Conservation (phyloP, 2,888 invertebrate genomes). For the Lucinisca nassula region DNA sequence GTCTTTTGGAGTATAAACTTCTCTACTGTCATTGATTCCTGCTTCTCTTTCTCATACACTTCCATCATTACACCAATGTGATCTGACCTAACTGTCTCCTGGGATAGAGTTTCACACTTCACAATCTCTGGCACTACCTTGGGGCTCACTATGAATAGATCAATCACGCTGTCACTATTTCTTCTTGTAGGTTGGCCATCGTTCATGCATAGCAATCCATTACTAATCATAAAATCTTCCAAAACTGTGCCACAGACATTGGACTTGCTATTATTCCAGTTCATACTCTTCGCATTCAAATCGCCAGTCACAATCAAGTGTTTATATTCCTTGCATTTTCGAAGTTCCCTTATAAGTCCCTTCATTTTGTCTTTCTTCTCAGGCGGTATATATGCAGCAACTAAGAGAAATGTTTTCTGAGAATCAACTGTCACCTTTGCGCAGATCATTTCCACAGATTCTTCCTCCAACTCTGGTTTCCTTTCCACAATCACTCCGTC, state of each 20-base stretch:
- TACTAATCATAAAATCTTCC: neutral
- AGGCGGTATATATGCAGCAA: neutral
- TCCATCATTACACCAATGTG: neutral
- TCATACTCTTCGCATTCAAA: neutral
- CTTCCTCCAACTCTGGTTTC: neutral
- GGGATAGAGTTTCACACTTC: neutral
- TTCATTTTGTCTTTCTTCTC: neutral
- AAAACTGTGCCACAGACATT: neutral
- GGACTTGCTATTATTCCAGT: neutral
- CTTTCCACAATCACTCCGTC: neutral
- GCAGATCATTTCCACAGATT: neutral
- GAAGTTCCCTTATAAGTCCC: neutral
- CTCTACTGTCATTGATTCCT: neutral
- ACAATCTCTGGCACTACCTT: neutral
- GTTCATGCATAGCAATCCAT: neutral
- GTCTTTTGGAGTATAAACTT: neutral
- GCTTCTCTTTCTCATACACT: neutral
- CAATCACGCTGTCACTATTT: conserved; percentile 6
- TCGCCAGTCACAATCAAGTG: neutral
- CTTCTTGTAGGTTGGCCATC: conserved; percentile 15
- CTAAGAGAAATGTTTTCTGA: neutral
- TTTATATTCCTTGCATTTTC: neutral
- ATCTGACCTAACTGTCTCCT: conserved; percentile 1
- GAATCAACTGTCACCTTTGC: neutral
- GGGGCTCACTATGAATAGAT: conserved; percentile 6